A percentile compares a stretch with the other conserved stretches of the same genome.
Evolutionary conservation across 2,888 invertebrate genomes (phyloP).

Genomic region (Hoplodrina blanda): DNA sequence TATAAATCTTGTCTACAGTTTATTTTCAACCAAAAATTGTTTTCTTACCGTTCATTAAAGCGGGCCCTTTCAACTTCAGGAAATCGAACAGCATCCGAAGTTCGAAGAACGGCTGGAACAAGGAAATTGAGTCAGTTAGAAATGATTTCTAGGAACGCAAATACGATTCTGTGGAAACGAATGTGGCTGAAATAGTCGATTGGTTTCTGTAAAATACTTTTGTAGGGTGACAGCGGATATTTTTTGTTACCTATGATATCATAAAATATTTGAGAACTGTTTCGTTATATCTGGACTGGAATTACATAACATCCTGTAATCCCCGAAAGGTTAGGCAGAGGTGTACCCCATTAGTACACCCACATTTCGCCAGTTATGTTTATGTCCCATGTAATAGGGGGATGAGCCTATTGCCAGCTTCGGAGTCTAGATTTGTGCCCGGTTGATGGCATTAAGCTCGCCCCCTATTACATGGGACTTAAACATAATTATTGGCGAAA

Average conservation of each 20-base stretch:
- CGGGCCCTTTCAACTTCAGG: slow-evolving; percentile 52
- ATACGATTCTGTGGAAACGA: slow-evolving; percentile 30
- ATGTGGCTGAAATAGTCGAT: slow-evolving; percentile 12
- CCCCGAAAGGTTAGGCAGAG: too few species aligned
- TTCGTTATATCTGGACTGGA: too few species aligned
- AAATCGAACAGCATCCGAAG: slow-evolving; percentile 60
- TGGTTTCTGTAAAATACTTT: not conserved
- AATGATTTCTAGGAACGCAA: slow-evolving; percentile 32
- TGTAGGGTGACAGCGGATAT: not conserved
- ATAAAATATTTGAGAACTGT: too few species aligned
- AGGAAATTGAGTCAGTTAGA: slow-evolving; percentile 63
- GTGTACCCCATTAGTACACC: too few species aligned
- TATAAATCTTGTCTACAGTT: slow-evolving; percentile 30
- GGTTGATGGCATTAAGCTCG: too few species aligned
- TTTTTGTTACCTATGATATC: not conserved
- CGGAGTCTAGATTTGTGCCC: too few species aligned
- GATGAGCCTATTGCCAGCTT: too few species aligned
- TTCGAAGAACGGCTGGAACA: slow-evolving; percentile 63
- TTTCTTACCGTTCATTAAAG: slow-evolving; percentile 63
- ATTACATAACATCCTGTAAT: too few species aligned
- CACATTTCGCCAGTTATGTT: too few species aligned
- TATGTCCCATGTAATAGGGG: too few species aligned
- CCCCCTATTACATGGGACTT: too few species aligned
- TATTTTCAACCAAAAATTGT: slow-evolving; percentile 52
- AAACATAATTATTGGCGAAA: too few species aligned